phyloP scores from a whole-genome alignment of 2,797 vertebrate species.

The Myotis findleyi region DNA sequence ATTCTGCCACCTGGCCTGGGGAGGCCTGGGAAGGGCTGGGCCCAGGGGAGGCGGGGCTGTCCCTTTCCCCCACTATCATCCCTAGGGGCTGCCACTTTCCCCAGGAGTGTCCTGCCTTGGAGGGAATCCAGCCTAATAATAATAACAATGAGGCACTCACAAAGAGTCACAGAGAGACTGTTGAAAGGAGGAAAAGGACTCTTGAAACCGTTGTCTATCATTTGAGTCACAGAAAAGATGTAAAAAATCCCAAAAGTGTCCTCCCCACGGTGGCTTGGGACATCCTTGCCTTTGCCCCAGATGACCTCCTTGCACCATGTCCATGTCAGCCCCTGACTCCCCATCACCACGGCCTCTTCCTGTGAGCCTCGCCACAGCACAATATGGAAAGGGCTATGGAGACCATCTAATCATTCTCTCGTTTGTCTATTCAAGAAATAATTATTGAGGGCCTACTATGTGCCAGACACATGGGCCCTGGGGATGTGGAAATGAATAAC shows the following conservation, averaged over 20 bases:
- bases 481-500: not conserved
- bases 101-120: not conserved
- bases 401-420: not conserved
- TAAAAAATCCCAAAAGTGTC: not conserved
- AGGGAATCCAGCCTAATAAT: not conserved
- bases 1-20: not conserved
- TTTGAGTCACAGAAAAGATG: not conserved
- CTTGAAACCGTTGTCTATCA: not conserved
- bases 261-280: not conserved
- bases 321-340: not conserved
- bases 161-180: not conserved
- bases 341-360: not conserved
- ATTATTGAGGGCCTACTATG: not conserved
- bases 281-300: not conserved
- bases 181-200: not conserved
- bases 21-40: not conserved
- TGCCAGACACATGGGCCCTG: not conserved
- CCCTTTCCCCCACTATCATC: accelerated
- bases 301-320: not conserved
- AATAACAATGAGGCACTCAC: not conserved
- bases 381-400: not conserved
- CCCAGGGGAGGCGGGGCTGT: accelerated
- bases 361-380: too few relatives aligned
- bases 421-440: not conserved
- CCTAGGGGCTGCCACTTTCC: not conserved